Evolutionary conservation across 1,140 invertebrate species (phyloP), one percentile per base, ranked within the genome.

Genomic region (Cyrtorhinus lividipennis): DNA sequence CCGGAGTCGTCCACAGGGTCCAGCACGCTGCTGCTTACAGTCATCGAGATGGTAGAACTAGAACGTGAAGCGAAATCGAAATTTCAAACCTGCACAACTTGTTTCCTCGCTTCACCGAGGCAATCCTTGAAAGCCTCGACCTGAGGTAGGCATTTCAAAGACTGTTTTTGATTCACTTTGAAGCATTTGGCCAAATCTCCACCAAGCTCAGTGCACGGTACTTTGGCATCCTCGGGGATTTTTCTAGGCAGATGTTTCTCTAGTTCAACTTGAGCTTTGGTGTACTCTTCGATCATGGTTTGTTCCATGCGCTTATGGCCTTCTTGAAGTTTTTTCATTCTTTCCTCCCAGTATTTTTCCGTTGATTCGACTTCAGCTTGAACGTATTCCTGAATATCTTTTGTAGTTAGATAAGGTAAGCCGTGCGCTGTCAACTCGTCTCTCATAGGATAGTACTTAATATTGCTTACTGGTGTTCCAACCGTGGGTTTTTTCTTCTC

Each of bases 321-420:
- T 22, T 53, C 48, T 22, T 53, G 48, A 10, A 53, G 48, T 20
- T 53, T 53, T 5, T 53, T 53, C 48, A 53, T 53, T 20, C 48
- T 53, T 20, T 53, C 48, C 20, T 53, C 48, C 48, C 48, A 53
- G 48, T 53, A 53, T 53, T 53, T 53, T 10, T 53, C 20, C 10
- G 48, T 53, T 22, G 10, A 20, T 13, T 53, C 48, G 8, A 53
- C 48, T 20, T 53, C 48, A 3, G 48, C 10, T 20, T 53, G 48
- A 53, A 53, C 48, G 48, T 53, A 53, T 20, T 53, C 48, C 48
- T 53, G 48, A 5, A 53, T 53, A 53, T 53, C 48, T 53, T 53
- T 53, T 5, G 48, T 53, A 5, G 48, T 53, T 53, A 53, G 48
- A 53, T 53, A 53, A 53, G 48, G 48, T 22, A 53, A 22, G 18